Evolutionary conservation across 2,888 invertebrate species (phyloP).

Genomic region (Microplitis manilae): DNA sequence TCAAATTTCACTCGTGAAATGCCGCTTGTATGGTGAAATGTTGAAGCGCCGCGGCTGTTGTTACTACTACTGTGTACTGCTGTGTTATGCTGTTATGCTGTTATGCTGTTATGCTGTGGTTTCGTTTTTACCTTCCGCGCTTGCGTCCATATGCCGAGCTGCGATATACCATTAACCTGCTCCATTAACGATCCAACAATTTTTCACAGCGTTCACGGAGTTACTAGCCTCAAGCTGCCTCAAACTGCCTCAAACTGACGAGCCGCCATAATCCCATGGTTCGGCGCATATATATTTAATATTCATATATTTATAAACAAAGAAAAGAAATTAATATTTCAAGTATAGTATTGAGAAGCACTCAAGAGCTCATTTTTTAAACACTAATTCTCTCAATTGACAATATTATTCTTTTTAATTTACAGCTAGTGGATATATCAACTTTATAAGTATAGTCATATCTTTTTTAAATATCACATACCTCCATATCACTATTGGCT

Average conservation of each 20-base stretch:
- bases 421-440: too few species aligned
- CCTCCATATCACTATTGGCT: too few species aligned
- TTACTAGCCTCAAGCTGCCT: too few species aligned
- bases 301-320: neutral
- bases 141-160: constrained; percentile 10
- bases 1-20: constrained; percentile 62
- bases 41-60: constrained; percentile 15
- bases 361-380: too few species aligned
- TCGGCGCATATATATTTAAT: neutral
- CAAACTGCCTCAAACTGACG: too few species aligned
- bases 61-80: neutral
- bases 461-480: too few species aligned
- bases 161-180: constrained; percentile 36
- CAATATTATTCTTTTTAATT: too few species aligned
- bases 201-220: constrained; percentile 22
- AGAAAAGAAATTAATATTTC: neutral
- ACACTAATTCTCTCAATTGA: too few species aligned
- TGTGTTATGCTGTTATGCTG: too few species aligned
- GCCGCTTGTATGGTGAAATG: constrained; percentile 19
- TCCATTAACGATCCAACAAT: constrained; percentile 39
- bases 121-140: constrained; percentile 25
- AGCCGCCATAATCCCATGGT: neutral
- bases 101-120: neutral
- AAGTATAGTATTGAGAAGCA: too few species aligned
- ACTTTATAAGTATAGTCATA: too few species aligned